A percentile compares a stretch with the other conserved stretches of the same genome.
Evolutionary conservation across 2,113 vertebrate genomes (phyloP).

Genomic region (Anthoscopus minutus): DNA sequence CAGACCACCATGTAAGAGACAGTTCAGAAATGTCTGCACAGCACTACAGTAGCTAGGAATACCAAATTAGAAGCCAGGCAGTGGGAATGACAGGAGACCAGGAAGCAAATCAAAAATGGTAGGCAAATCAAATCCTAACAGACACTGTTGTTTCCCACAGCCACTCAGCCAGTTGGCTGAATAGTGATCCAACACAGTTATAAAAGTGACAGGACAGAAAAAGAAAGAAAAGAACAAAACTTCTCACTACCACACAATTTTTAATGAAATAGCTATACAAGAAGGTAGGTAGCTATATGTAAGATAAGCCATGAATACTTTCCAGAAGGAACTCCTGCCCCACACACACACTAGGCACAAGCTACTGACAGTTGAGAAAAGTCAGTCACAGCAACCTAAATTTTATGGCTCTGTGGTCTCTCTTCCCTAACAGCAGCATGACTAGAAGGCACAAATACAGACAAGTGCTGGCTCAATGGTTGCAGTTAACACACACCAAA

Average conservation of each 20-base stretch:
- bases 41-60: background rate
- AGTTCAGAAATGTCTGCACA: background rate
- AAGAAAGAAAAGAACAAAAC: background rate
- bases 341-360: background rate
- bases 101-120: background rate
- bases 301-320: background rate
- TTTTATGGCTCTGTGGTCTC: background rate
- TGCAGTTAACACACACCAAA: background rate
- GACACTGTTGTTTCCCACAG: background rate
- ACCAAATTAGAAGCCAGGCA: background rate
- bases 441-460: background rate
- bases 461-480: background rate
- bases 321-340: background rate
- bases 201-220: background rate
- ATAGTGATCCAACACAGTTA: background rate
- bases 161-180: background rate
- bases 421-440: background rate
- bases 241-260: background rate
- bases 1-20: background rate
- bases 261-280: background rate
- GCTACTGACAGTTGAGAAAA: background rate
- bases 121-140: background rate
- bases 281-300: background rate
- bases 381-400: background rate
- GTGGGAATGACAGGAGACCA: background rate